Evolutionary conservation across 2,113 vertebrate genomes (phyloP), one percentile per base, ranked within the genome.

Genomic region (Lasiurus cinereus): DNA sequence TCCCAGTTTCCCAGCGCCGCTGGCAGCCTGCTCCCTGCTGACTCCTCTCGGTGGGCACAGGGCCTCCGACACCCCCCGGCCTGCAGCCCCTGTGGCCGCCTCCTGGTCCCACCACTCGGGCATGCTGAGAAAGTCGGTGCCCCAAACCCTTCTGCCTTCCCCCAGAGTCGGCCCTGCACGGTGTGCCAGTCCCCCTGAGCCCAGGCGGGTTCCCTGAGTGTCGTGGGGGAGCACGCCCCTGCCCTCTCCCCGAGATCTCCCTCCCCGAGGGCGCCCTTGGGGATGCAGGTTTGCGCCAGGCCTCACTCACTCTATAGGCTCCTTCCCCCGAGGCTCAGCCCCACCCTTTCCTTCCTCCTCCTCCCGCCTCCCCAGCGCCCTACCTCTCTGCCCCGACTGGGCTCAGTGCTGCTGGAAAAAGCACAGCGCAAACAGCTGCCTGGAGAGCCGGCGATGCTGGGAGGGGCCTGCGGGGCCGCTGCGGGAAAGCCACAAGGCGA

Each of bases 261-360:
- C n/a, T 13, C 77, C 21, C 85, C 27, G 36, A 70, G 10, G 2
- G 13, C 0, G 0, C 33, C 43, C 18, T 24, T 0, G 2, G 50
- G 76, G 33, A 67, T 36, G 64, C 59, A 2, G 9, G 43, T 46
- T 43, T 59, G 93, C 67, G 56, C 36, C 31, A 0, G 12, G 48
- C 18, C 0, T 8, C 3, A 9, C 29, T 76, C 15, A 6, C 67
- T 14, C 15, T 24, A 1, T 29, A 39, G 87, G 27, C 74, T 85
- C 6, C 0, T 0, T 11, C 27, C 66, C 43, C 0, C 0, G 27
- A 13, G 67, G 43, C 66, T 70, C 15, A 0, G 83, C 90, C 56
- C 91, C 89, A 67, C 86, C 93, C 54, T 56, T 86, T 88, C 83
- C 83, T 88, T 39, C 95, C 78, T 54, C 77, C 48, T 33, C 54